phyloP scores from a whole-genome alignment of 2,888 invertebrate species.

The Drosophila testacea region DNA sequence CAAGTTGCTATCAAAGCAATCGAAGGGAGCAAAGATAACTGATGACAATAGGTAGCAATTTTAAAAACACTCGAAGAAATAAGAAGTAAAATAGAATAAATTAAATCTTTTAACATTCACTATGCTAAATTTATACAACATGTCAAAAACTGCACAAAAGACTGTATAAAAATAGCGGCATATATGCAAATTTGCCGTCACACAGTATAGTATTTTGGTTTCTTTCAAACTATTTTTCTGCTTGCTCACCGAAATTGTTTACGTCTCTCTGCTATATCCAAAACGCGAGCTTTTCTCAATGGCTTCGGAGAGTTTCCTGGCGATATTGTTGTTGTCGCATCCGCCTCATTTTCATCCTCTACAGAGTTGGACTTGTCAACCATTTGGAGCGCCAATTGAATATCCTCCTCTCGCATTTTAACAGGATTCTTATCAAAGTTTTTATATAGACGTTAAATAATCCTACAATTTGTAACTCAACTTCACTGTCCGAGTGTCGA shows the following conservation, averaged over 20 bases:
- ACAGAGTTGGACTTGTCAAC: constrained; percentile 72
- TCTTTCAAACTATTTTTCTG: constrained; percentile 2
- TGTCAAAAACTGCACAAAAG: constrained; percentile 18
- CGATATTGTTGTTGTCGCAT: constrained; percentile 73
- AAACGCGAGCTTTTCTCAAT: constrained; percentile 88
- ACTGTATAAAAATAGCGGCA: constrained; percentile 28
- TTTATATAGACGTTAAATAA: background rate
- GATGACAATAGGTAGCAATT: constrained; percentile 11
- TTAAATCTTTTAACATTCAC: constrained; percentile 17
- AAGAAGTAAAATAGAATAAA: constrained; percentile 19
- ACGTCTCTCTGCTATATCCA: constrained; percentile 88
- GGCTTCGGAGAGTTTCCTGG: constrained; percentile 88
- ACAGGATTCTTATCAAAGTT: background rate
- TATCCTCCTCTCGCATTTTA: constrained; percentile 67
- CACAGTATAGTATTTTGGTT: constrained; percentile 23
- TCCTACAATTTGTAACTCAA: constrained; percentile 22
- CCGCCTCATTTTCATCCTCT: constrained; percentile 64
- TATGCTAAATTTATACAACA: constrained; percentile 24
- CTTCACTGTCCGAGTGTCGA: constrained; percentile 46
- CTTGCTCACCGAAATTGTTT: constrained; percentile 89
- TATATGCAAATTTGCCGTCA: constrained; percentile 22
- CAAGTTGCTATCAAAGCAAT: constrained; percentile 17
- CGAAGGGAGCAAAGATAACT: constrained; percentile 2
- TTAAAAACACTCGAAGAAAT: constrained; percentile 6
- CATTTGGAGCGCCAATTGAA: constrained; percentile 90